Conservation (phyloP, 2,113 vertebrate species). For the Alethe castanea region DNA sequence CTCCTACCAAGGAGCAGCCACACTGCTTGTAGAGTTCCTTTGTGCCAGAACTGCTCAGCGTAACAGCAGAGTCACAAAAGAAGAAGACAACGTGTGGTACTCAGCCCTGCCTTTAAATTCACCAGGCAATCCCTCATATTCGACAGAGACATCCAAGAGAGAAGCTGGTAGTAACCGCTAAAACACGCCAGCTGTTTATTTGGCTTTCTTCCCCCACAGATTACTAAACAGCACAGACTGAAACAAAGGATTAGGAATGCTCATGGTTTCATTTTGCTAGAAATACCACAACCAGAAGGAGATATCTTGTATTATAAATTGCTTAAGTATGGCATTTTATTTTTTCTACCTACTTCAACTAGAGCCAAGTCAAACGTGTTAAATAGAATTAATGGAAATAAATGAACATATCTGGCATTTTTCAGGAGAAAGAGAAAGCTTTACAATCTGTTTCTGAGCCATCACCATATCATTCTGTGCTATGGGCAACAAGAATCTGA, state of each 20-base stretch:
- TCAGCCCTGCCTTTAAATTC: conserved; percentile 38
- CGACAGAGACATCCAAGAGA: conserved; percentile 31
- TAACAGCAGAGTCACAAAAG: neutral
- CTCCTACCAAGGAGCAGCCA: neutral
- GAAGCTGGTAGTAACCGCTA: conserved; percentile 17
- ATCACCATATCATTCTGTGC: neutral
- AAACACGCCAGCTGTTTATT: conserved; percentile 63
- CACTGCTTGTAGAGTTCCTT: neutral
- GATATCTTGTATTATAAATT: neutral
- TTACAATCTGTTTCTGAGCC: neutral
- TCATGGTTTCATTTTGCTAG: conserved; percentile 14
- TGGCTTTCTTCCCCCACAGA: conserved; percentile 55
- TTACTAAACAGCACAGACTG: conserved; percentile 41
- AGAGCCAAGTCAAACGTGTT: neutral
- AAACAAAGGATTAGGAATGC: conserved; percentile 57
- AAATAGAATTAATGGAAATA: neutral
- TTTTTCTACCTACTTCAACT: neutral
- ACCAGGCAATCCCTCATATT: conserved; percentile 44
- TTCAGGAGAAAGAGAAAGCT: neutral
- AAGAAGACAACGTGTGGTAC: conserved; percentile 6
- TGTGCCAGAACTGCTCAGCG: neutral
- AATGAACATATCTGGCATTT: neutral
- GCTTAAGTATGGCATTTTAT: neutral
- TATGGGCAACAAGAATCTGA: rapidly evolving
- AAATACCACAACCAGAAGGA: neutral